Base-by-base conservation (phyloP, 1,140 invertebrate genomes). In the Drosophila sp. region DNA sequence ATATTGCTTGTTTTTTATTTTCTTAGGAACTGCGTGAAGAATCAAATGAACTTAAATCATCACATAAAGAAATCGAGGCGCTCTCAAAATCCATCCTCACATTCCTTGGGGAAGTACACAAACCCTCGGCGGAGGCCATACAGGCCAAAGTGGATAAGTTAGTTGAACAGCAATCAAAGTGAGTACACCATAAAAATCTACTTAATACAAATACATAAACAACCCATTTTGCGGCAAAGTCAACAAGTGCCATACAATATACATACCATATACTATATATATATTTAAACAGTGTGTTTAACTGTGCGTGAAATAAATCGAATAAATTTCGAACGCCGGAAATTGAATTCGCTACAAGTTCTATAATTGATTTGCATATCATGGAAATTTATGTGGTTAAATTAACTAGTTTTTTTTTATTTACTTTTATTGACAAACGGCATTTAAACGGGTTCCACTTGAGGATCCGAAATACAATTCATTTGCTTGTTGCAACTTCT, bases 21-120 rank as follows among this genome's bases (percentile, higher is more conserved):
- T n/a, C n/a, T 54, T 61, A 95, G 95, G 94, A 94, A 80, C 82
- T 96, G 63, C 92, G 93, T 73, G 86, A 92, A 38, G 95, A 96
- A 91, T 94, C 94, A 50, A 93, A 94, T 89, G 80, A 92, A 92
- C 67, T 92, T 86, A 92, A 92, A 90, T 86, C 92, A 72, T 92
- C 92, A 86, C 92, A 94, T 80, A 93, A 94, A 71, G 93, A 94
- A 75, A 92, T 95, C 58, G 74, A 92, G 53, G 80, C 92, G 54
- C 91, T 93, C 72, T 94, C 94, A 40, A 91, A 92, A 75, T 93
- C 92, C 61, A 93, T 95, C 63, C 79, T 94, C 48, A 86, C 92
- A 51, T 94, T 94, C 92, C 90, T 95, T 79, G 92, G 92, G 75
- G 92, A 93, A 78, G 92, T 93, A 81, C 93, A 94, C 70, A 92